Conservation (phyloP, 2,888 invertebrate species). For the Pseudeuparius sepicola region DNA sequence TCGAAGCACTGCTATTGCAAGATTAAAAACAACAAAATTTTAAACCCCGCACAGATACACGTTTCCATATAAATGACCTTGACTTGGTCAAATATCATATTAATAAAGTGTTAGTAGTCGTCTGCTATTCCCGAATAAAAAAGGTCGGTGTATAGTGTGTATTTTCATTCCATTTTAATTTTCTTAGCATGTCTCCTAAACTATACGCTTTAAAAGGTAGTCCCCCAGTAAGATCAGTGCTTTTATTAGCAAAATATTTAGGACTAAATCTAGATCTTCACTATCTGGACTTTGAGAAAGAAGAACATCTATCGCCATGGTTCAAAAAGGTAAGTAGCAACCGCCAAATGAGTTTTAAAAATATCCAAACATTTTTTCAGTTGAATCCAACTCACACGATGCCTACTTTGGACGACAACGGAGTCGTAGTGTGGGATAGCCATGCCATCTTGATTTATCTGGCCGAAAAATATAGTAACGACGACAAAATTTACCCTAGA, state of each 20-base stretch:
- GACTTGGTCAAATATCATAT: too few relatives aligned
- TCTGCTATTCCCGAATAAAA: too few relatives aligned
- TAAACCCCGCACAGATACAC: too few relatives aligned
- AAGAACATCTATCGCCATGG: conserved; percentile 36
- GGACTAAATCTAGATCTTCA: conserved; percentile 38
- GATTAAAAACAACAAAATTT: neutral
- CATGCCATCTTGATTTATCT: conserved; percentile 45
- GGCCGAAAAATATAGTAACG: conserved; percentile 44
- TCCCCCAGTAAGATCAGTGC: conserved; percentile 41
- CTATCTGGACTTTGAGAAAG: conserved; percentile 35
- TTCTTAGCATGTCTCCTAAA: conserved; percentile 30
- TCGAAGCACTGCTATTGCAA: too few relatives aligned
- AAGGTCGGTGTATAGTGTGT: neutral
- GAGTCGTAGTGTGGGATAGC: conserved; percentile 42
- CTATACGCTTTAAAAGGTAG: conserved; percentile 39
- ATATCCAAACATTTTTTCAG: conserved; percentile 33
- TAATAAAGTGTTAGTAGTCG: too few relatives aligned
- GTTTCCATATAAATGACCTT: too few relatives aligned
- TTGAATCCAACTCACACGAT: conserved; percentile 48
- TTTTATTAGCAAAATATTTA: conserved; percentile 40
- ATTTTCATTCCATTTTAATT: neutral
- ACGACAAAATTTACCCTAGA: conserved; percentile 45
- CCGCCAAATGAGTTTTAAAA: conserved; percentile 6
- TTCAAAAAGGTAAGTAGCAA: conserved; percentile 34
- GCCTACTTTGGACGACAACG: conserved; percentile 48